phyloP scores from a whole-genome alignment of 2,797 vertebrate genomes.

The Lepilemur septentrionalis region DNA sequence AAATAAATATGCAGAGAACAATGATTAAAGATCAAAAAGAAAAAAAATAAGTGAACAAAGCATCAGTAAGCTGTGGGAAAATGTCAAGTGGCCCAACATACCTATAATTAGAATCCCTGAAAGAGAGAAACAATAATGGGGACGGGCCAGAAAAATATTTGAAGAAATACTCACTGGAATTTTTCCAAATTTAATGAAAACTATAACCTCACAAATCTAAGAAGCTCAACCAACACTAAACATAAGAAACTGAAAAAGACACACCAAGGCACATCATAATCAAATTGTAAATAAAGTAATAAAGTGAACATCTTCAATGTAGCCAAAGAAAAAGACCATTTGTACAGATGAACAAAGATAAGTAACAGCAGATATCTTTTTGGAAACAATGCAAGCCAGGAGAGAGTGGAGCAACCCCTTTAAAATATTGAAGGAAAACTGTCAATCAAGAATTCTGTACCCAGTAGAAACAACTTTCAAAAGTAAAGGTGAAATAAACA shows the following conservation, averaged over 20 bases:
- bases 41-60: neutral
- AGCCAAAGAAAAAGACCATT: neutral
- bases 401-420: neutral
- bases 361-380: neutral
- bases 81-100: neutral
- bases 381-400: neutral
- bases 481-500: neutral
- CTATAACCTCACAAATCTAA: neutral
- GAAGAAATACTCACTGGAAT: neutral
- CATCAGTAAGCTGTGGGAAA: neutral
- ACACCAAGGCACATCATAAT: neutral
- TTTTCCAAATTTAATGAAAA: neutral
- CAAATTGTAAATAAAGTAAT: neutral
- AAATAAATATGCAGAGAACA: neutral
- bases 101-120: neutral
- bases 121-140: neutral
- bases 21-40: no score
- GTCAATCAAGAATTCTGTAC: neutral
- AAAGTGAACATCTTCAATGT: neutral
- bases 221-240: neutral
- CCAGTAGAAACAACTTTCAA: neutral
- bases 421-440: neutral
- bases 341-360: neutral
- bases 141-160: neutral
- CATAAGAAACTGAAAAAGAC: neutral